These are phyloP conservation scores for Dipodomys stephensi DNA, from an alignment of 2,113 vertebrate species.

Conservation along the genomic window DNA sequence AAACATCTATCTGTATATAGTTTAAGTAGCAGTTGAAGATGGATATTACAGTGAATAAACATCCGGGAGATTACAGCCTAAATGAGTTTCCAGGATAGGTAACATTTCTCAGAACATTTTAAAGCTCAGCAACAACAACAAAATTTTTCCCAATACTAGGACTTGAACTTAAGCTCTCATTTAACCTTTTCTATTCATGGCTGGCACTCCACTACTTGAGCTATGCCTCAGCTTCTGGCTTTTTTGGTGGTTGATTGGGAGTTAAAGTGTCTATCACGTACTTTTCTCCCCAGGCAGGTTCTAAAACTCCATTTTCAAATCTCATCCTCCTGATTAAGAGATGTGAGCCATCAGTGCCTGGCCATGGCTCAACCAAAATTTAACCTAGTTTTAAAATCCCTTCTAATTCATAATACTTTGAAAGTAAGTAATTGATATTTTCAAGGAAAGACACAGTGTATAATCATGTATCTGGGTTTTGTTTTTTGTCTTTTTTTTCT, in stretches of 20 bases:
- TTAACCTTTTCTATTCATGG: no score
- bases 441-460: conserved; percentile 30
- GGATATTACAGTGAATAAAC: not conserved
- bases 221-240: no score
- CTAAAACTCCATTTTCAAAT: no score
- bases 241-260: no score
- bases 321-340: no score
- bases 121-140: not conserved
- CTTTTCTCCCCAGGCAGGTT: no score
- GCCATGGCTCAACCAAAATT: not conserved
- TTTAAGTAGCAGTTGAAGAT: conserved; percentile 4
- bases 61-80: conserved; percentile 19
- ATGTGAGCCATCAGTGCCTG: no score
- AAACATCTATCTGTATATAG: not conserved
- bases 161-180: no score
- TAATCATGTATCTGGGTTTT: not conserved
- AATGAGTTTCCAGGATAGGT: not conserved
- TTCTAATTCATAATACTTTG: conserved; percentile 55
- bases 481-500: not conserved
- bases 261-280: no score
- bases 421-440: conserved; percentile 71
- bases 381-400: conserved; percentile 32
- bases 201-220: no score
- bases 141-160: no score
- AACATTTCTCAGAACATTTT: conserved; percentile 45